Evolutionary conservation across 2,113 vertebrate species (phyloP), one percentile per base, ranked within the genome.

Genomic region (Lepus timidus): DNA sequence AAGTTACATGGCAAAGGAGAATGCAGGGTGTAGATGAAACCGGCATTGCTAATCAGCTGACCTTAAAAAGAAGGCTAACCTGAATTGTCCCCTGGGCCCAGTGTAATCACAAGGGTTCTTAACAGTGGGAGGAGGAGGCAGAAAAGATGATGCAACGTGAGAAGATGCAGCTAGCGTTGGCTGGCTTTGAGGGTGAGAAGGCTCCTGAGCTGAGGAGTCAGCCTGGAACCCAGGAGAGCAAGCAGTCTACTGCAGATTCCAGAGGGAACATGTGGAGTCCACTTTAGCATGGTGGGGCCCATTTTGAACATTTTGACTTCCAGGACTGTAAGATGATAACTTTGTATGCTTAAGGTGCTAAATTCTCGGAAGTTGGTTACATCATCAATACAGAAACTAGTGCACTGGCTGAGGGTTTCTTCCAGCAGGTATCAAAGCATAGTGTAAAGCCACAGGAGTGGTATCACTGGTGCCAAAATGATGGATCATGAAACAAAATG

Each of bases 161-260:
- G 39, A 14, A 19, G 68, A 1, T 25, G 39, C 7, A 0, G 0
- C 22, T 14, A 1, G 0, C 1, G 29, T 22, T 14, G 3, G 31
- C 1, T 0, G 19, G 76, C 51, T 91, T 68, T 5, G 10, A 39
- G 25, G 78, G 4, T 22, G 39, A 78, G n/a, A 36, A 67, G 29
- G 20, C 29, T 7, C 44, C 29, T 1, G 4, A 73, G 49, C 52
- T 0, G 3, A 4, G n/a, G 16, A 74, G 7, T 49, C 12, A 74
- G 49, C 23, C 17, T 33, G 3, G 65, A n/a, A 6, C 10, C 58
- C 62, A 29, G 33, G 12, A 25, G 52, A 16, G 23, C 1, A 4
- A 58, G 33, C 29, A 33, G 17, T 13, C 0, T 70, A 7, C 25
- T 29, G 22, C 0, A 4, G 27, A 44, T 55, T 65, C 70, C 4